Conservation (phyloP, 92 coral and sea anemone genomes). For the Siderastrea siderea region DNA sequence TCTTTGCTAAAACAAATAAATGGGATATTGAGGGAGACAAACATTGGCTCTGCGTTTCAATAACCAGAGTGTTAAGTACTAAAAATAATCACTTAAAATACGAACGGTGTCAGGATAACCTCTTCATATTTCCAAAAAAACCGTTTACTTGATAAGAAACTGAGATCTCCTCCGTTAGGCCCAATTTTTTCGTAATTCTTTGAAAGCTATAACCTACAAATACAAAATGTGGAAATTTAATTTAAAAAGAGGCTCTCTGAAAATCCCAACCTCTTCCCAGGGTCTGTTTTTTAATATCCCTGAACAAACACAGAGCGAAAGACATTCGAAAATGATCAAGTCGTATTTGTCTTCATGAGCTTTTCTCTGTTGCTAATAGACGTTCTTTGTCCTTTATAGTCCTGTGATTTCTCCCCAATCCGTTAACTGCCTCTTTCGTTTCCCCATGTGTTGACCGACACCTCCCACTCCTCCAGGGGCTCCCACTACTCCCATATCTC, state of each 20-base stretch:
- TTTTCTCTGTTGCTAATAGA: background rate
- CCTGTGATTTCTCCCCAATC: slow-evolving; percentile 23
- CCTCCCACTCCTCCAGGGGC: slow-evolving; percentile 81
- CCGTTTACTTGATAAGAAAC: no score
- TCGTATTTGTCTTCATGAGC: background rate
- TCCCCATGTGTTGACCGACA: slow-evolving; percentile 71
- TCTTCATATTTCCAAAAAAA: no score
- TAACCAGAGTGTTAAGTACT: no score
- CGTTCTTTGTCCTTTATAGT: background rate
- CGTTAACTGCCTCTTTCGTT: slow-evolving; percentile 36
- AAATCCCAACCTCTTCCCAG: no score
- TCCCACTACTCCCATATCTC: slow-evolving; percentile 89
- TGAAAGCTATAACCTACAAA: background rate
- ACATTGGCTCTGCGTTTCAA: no score
- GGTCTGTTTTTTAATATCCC: background rate
- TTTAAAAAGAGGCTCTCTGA: background rate
- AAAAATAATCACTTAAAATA: no score
- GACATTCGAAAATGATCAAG: background rate
- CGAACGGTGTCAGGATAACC: no score
- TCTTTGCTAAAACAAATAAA: no score
- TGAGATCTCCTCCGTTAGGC: background rate
- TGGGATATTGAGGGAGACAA: no score
- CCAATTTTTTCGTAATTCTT: background rate
- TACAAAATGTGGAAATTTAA: slow-evolving; percentile 19
- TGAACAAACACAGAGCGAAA: background rate